Conservation (phyloP, 2,797 vertebrate species). For the Squalus acanthias region DNA sequence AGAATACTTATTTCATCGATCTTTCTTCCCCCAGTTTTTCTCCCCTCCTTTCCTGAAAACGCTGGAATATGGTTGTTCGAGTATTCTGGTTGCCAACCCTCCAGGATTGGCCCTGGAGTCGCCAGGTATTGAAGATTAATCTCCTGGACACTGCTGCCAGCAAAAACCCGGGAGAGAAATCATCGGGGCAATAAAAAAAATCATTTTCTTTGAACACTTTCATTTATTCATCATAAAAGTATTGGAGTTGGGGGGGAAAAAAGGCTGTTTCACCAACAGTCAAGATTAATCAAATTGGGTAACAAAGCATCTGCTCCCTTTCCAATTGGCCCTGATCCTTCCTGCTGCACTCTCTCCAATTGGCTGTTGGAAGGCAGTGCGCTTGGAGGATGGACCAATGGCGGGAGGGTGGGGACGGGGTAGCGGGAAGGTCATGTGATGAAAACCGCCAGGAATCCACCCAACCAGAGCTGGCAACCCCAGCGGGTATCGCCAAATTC, state of each 20-base stretch:
- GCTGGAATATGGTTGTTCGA: background rate
- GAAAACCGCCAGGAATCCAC: background rate
- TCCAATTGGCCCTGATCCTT: too few species aligned
- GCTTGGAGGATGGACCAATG: background rate
- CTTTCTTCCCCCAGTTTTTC: background rate
- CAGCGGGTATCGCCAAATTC: background rate
- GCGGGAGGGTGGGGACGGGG: background rate
- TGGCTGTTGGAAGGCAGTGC: too few species aligned
- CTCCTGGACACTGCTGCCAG: background rate
- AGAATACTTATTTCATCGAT: background rate
- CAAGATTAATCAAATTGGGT: background rate
- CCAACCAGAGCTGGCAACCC: background rate
- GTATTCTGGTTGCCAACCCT: background rate
- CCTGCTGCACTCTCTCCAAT: too few species aligned
- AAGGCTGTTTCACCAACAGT: background rate
- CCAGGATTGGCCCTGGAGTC: background rate
- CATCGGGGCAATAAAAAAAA: background rate
- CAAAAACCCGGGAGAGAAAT: background rate
- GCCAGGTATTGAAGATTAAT: background rate
- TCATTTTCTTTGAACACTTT: background rate
- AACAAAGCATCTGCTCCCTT: too few species aligned
- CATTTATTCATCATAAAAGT: background rate
- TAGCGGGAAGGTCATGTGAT: background rate
- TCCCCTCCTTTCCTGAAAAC: background rate
- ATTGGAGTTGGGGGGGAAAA: background rate